Evolutionary conservation across 2,113 vertebrate species (phyloP).

Genomic region (Urocitellus parryii): DNA sequence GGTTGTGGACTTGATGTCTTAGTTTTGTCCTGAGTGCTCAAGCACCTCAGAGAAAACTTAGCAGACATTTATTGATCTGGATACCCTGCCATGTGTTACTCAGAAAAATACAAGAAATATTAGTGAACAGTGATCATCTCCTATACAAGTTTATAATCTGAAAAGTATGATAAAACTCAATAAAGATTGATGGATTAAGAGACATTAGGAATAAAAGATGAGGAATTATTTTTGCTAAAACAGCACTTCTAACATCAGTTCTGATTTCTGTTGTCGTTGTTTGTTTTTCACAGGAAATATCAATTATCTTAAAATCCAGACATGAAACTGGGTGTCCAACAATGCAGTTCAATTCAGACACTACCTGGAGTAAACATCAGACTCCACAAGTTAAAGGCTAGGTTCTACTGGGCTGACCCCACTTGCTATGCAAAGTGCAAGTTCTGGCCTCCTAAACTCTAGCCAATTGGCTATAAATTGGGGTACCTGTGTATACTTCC

Average conservation of each 20-base stretch:
- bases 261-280: no score
- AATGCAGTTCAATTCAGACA: not conserved
- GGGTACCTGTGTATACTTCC: not conserved
- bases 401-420: fast-evolving
- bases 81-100: not conserved
- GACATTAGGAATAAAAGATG: not conserved
- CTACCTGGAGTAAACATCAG: not conserved
- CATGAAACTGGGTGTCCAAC: not conserved
- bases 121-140: not conserved
- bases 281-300: not conserved
- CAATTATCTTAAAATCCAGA: not conserved
- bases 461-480: not conserved
- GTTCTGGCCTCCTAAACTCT: not conserved
- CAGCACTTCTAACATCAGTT: not conserved
- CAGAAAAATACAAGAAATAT: constrained; percentile 34
- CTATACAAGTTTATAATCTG: not conserved
- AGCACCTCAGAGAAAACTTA: constrained; percentile 13
- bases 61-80: not conserved
- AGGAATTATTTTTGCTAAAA: not conserved
- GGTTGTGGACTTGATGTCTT: constrained; percentile 14
- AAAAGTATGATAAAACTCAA: constrained; percentile 8
- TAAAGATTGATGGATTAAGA: not conserved
- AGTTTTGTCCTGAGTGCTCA: constrained; percentile 48
- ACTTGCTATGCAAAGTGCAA: not conserved
- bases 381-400: fast-evolving